phyloP scores from a whole-genome alignment of 2,797 vertebrate genomes.

The Acipenser oxyrinchus region DNA sequence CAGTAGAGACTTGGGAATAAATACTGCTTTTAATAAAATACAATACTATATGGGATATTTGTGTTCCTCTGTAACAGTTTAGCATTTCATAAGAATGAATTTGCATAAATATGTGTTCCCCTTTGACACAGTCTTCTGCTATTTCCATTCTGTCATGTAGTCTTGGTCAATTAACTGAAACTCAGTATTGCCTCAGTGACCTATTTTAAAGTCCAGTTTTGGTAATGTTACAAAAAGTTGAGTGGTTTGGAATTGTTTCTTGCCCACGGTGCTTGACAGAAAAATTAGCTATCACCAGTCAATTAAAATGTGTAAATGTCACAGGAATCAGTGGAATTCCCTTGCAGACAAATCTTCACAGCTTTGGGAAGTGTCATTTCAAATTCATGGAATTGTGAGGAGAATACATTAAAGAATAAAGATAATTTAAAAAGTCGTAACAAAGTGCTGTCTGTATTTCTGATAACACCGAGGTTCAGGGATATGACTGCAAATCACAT shows the following conservation, averaged over 20 bases:
- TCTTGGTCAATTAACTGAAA: no score
- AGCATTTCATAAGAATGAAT: constrained; percentile 2
- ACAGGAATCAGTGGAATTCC: neutral
- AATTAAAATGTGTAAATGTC: neutral
- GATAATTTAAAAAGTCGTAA: no score
- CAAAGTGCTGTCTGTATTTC: no score
- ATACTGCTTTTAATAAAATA: constrained; percentile 3
- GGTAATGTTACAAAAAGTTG: no score
- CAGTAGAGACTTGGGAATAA: neutral
- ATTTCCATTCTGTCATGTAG: no score
- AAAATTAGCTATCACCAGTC: neutral
- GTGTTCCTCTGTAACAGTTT: neutral
- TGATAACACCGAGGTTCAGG: no score
- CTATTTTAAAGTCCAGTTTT: neutral
- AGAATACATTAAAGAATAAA: no score
- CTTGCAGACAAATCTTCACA: constrained; percentile 1
- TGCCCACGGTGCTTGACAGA: neutral
- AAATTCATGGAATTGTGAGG: neutral
- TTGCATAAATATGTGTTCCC: neutral
- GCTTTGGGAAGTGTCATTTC: neutral
- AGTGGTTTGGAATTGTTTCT: neutral
- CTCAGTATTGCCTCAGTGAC: neutral
- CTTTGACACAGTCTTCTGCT: no score
- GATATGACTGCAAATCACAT: no score
- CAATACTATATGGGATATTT: neutral